These are phyloP conservation scores for Tragelaphus buxtoni DNA, from an alignment of 2,113 vertebrate genomes.

Conservation along the genomic window DNA sequence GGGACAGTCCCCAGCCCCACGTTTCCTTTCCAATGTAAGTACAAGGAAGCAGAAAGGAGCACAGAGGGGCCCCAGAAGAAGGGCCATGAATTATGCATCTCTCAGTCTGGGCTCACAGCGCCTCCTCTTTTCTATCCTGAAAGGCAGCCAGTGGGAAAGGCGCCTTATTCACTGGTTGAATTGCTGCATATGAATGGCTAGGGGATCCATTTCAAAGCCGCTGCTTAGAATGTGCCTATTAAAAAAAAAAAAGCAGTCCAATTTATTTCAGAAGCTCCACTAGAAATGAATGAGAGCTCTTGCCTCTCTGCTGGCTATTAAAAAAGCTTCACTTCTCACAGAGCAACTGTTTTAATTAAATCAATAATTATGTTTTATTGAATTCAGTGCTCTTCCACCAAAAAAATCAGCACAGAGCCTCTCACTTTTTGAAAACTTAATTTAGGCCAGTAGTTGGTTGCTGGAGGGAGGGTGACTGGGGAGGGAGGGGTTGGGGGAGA, in stretches of 20 bases:
- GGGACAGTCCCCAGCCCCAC: conserved; percentile 28
- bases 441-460: conserved; percentile 37
- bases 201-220: conserved; percentile 77
- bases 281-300: conserved; percentile 77
- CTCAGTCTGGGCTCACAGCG: conserved; percentile 33
- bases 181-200: conserved; percentile 76
- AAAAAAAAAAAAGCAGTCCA: conserved; percentile 63
- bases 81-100: conserved; percentile 77
- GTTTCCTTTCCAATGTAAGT: conserved; percentile 68
- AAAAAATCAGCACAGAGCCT: conserved; percentile 55
- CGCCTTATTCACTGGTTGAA: conserved; percentile 73
- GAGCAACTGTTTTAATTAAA: conserved; percentile 81
- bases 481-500: not conserved
- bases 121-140: conserved; percentile 63
- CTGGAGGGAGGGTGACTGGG: not conserved
- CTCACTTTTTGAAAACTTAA: conserved; percentile 66
- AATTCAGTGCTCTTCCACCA: conserved; percentile 72
- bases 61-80: conserved; percentile 47
- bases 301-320: conserved; percentile 73
- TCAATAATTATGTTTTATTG: conserved; percentile 82
- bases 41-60: conserved; percentile 63
- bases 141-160: conserved; percentile 76
- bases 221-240: conserved; percentile 73
- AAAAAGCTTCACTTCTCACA: conserved; percentile 69
- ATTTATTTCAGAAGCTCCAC: conserved; percentile 70